These are phyloP conservation scores for Laupala kohalensis DNA, from an alignment of 1,140 invertebrate species.

Conservation along the genomic window DNA sequence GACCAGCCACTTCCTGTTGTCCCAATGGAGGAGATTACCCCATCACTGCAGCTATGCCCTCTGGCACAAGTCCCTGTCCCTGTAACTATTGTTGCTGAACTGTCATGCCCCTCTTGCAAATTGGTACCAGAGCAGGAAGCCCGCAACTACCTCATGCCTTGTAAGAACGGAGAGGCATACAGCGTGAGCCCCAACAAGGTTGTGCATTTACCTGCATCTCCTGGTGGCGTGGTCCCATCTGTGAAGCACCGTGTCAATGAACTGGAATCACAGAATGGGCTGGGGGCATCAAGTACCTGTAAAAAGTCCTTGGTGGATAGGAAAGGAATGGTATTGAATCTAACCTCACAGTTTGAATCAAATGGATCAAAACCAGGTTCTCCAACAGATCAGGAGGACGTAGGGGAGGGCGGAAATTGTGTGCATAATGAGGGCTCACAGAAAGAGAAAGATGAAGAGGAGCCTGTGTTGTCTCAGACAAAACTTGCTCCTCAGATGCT, in stretches of 20 bases:
- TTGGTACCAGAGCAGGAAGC: constrained; percentile 31
- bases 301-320: constrained; percentile 26
- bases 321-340: constrained; percentile 47
- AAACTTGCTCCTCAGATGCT: constrained; percentile 21
- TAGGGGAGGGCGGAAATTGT: constrained; percentile 14
- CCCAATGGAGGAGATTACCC: not conserved
- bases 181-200: constrained; percentile 82
- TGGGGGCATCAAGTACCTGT: constrained; percentile 17
- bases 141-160: constrained; percentile 51
- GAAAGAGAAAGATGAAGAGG: constrained; percentile 23
- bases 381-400: constrained; percentile 7
- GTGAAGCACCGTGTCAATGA: constrained; percentile 50
- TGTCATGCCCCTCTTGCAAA: not conserved
- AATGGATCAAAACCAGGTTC: constrained; percentile 6
- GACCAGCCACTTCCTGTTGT: constrained; percentile 1
- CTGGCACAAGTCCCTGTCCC: constrained; percentile 9
- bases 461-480: constrained; percentile 22
- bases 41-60: constrained; percentile 10
- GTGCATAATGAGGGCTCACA: constrained; percentile 11
- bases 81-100: not conserved
- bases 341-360: constrained; percentile 41
- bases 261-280: constrained; percentile 39
- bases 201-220: constrained; percentile 46
- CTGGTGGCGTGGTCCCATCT: constrained; percentile 28
- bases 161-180: constrained; percentile 69